A percentile compares a stretch with the other conserved stretches of the same genome.
phyloP scores from a whole-genome alignment of 1,140 invertebrate genomes.

The Solen grandis region DNA sequence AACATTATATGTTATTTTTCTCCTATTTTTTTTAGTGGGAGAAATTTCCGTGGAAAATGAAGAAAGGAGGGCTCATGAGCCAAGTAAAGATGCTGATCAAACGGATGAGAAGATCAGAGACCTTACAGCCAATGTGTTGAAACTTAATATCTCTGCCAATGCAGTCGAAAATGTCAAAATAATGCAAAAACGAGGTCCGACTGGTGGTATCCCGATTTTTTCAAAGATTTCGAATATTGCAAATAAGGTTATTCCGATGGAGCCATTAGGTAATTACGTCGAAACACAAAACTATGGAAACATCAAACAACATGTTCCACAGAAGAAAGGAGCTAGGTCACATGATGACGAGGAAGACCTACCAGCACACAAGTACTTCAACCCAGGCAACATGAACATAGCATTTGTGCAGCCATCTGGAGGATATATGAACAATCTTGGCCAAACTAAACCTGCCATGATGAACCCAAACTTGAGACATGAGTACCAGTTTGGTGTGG shows the following conservation, averaged over 20 bases:
- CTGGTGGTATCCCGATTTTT: slow-evolving; percentile 7
- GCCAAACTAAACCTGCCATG: not conserved
- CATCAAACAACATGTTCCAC: not conserved
- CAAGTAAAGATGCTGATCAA: not conserved
- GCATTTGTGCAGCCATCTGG: not conserved
- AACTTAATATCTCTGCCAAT: slow-evolving; percentile 1
- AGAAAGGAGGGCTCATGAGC: not conserved
- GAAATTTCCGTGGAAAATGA: no score
- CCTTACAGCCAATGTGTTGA: not conserved
- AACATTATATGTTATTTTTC: no score
- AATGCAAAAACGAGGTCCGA: slow-evolving; percentile 1
- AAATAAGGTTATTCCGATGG: slow-evolving; percentile 20
- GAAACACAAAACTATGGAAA: not conserved
- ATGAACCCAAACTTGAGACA: not conserved
- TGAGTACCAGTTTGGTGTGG: not conserved
- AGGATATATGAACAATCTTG: not conserved
- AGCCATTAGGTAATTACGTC: slow-evolving; percentile 22
- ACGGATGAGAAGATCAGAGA: not conserved
- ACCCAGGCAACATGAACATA: not conserved
- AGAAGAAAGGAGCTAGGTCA: not conserved
- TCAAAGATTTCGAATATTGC: not conserved
- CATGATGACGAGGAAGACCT: slow-evolving; percentile 18
- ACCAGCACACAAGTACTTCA: slow-evolving; percentile 18
- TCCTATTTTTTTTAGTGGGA: no score
- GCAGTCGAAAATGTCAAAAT: not conserved